A percentile compares a stretch with the other conserved stretches of the same genome.
phyloP scores from a whole-genome alignment of 2,797 vertebrate genomes.

The Dromococcyx pavoninus region DNA sequence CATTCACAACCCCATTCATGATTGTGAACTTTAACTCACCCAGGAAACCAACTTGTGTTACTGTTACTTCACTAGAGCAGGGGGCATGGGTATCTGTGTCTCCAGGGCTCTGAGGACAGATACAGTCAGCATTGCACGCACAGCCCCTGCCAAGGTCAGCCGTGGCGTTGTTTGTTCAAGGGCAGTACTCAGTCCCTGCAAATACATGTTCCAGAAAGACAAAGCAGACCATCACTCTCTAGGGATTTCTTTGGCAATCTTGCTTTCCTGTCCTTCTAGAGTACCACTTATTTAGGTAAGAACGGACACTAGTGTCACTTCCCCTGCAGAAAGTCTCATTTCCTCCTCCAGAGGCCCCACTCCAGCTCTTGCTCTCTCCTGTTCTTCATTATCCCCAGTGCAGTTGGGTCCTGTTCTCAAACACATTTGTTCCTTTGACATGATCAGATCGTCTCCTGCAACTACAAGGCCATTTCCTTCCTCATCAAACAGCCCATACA shows the following conservation, averaged over 20 bases:
- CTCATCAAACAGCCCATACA: background rate
- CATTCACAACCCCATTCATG: background rate
- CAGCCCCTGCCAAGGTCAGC: background rate
- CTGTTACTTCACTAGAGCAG: background rate
- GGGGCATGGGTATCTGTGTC: background rate
- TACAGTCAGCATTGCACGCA: accelerated
- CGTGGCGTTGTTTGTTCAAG: background rate
- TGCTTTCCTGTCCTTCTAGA: background rate
- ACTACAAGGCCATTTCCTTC: background rate
- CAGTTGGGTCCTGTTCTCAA: background rate
- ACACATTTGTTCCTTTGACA: background rate
- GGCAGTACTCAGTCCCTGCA: background rate
- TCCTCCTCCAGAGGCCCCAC: background rate
- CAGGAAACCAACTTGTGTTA: background rate
- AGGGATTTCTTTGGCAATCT: background rate
- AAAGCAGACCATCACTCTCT: background rate
- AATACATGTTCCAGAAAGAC: background rate
- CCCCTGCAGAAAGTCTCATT: background rate
- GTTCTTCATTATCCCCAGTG: background rate
- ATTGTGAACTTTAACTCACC: background rate
- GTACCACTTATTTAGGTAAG: background rate
- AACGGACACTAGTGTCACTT: background rate
- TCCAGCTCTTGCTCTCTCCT: background rate
- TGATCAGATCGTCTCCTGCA: background rate
- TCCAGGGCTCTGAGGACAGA: background rate